Percentiles rank a stretch among this genome's conserved stretches.
phyloP scores from a whole-genome alignment of 2,888 invertebrate genomes.

The Cerastis leucographa region DNA sequence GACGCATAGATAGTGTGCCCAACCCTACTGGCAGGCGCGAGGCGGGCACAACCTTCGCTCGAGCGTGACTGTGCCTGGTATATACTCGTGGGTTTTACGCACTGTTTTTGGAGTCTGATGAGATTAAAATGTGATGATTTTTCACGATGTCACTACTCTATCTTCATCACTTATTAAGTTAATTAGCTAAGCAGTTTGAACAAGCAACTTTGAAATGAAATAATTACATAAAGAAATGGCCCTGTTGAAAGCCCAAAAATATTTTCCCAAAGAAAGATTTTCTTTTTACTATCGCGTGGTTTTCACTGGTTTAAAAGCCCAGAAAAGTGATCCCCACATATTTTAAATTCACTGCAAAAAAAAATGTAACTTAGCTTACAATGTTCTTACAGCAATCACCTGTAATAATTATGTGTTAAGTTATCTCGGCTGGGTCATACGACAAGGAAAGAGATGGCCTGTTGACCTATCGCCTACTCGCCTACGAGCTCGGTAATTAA shows the following conservation, averaged over 20 bases:
- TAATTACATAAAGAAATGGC: background rate
- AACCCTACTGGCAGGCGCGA: conserved; percentile 70
- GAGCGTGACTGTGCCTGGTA: conserved; percentile 60
- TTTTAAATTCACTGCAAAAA: background rate
- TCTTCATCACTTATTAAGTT: background rate
- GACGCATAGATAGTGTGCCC: conserved; percentile 82
- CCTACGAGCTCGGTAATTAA: conserved; percentile 51
- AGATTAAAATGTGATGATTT: background rate
- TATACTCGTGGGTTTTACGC: conserved; percentile 31
- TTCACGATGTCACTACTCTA: background rate
- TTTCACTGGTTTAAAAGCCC: background rate
- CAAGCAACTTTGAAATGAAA: background rate
- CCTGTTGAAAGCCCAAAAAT: background rate
- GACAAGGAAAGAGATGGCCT: conserved; percentile 43
- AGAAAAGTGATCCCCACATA: background rate
- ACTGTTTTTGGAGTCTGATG: conserved; percentile 33
- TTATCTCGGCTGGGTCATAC: conserved; percentile 12
- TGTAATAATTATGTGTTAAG: conserved; percentile 47
- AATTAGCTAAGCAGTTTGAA: background rate
- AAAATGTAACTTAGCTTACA: background rate
- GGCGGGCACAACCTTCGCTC: conserved; percentile 66
- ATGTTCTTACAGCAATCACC: conserved; percentile 24
- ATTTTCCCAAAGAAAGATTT: background rate
- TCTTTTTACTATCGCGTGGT: background rate
- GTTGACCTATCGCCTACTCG: conserved; percentile 55